These are phyloP conservation scores for Microtus agrestis DNA, from an alignment of 2,797 vertebrate genomes.

Conservation along the genomic window DNA sequence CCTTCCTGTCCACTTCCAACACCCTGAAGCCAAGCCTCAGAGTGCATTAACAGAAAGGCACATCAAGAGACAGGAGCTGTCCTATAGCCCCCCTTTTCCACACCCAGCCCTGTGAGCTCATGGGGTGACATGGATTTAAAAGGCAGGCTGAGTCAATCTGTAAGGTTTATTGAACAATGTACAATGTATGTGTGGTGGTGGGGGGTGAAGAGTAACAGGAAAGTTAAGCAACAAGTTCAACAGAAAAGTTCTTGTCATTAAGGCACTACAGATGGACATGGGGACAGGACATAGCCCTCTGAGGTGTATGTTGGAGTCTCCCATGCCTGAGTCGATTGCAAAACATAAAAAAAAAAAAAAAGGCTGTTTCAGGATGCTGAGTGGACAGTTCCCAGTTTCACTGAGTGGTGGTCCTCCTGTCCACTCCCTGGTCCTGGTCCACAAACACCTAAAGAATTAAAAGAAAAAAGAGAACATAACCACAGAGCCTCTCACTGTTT, in stretches of 20 bases:
- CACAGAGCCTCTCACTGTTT: neutral
- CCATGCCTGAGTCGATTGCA: neutral
- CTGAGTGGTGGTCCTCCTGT: neutral
- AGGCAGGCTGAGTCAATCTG: neutral
- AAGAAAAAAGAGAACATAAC: neutral
- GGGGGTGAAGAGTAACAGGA: neutral
- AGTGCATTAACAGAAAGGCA: neutral
- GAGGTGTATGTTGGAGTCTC: neutral
- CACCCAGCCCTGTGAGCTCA: neutral
- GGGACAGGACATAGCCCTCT: neutral
- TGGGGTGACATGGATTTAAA: neutral
- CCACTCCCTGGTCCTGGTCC: neutral
- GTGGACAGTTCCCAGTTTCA: neutral
- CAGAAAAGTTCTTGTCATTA: neutral
- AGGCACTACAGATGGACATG: neutral
- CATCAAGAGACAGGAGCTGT: neutral
- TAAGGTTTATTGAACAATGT: conserved; percentile 28
- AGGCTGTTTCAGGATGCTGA: neutral
- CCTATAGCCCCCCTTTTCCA: neutral
- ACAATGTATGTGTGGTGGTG: no score
- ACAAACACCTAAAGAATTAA: neutral
- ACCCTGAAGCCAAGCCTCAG: neutral
- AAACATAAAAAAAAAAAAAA: neutral
- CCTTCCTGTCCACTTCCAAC: neutral
- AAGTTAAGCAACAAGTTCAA: neutral